Evolutionary conservation across 2,888 invertebrate genomes (phyloP), one percentile per base, ranked within the genome.

Genomic region (Cyrtodaria siliqua): DNA sequence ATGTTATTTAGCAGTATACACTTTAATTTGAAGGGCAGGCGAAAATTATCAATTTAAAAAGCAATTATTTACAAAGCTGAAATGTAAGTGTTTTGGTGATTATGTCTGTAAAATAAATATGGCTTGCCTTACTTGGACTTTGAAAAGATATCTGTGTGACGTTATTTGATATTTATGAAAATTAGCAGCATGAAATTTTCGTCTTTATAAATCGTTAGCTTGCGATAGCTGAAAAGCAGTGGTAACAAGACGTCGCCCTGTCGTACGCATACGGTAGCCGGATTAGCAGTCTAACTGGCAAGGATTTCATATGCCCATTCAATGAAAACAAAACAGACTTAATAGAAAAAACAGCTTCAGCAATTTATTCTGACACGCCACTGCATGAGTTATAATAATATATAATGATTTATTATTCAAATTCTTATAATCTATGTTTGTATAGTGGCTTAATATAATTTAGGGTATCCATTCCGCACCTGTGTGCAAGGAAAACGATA

Each of bases 91-190:
- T 60, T 60, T 55, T 63, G 47, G 52, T 53, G 27, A 68, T 63
- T 62, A 71, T 57, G 49, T 47, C 18, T 67, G 60, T 71, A 68
- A 73, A 78, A 78, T 73, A 73, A 73, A 78, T 70, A 73, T 64
- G 57, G 53, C 56, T 57, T 55, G 53, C 40, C 53, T 53, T 57
- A 70, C 74, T 67, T 53, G 49, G 8, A n/a, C 23, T 53, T 18
- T 62, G 59, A 71, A 74, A 55, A 55, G 55, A 24, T 40, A 56
- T 9, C 74, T 57, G 63, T 67, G 23, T 47, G 79, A 74, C 42
- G 53, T 63, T 67, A 57, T 79, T 70, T 62, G 67, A 70, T 74
- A 71, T 79, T 73, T 79, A 79, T 74, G 66, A 74, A 74, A 60
- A 70, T 68, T 68, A 74, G 53, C 74, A 67, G 70, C 74, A 52